These are phyloP conservation scores for Ctenopoma kingsleyae DNA, from an alignment of 2,797 vertebrate species.

Conservation along the genomic window DNA sequence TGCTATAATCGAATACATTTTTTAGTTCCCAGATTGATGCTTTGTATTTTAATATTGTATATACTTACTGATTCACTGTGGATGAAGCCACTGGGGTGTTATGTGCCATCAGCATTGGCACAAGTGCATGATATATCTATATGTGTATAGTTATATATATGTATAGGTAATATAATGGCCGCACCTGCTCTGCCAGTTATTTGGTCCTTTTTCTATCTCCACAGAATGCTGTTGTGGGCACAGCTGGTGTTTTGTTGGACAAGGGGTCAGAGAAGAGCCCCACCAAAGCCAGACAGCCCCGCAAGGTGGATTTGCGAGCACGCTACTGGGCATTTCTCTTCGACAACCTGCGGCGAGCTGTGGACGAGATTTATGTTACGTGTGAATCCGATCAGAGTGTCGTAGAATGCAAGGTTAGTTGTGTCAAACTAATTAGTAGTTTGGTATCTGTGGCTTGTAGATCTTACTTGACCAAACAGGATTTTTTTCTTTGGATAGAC, in stretches of 20 bases:
- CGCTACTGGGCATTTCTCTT: constrained; percentile 99
- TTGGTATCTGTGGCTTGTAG: neutral
- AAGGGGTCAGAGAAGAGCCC: constrained; percentile 96
- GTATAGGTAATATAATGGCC: neutral
- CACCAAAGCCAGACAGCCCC: constrained; percentile 91
- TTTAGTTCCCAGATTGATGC: neutral
- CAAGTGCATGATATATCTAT: neutral
- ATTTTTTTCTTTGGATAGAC: neutral
- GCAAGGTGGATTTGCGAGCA: constrained; percentile 95
- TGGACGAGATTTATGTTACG: constrained; percentile 98
- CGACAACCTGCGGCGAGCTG: constrained; percentile 95
- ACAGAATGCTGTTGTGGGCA: constrained; percentile 83
- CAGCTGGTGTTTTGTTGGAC: constrained; percentile 83
- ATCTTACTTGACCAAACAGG: neutral
- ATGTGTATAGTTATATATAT: neutral
- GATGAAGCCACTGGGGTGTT: neutral
- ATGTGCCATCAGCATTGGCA: neutral
- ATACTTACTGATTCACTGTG: neutral
- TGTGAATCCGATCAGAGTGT: constrained; percentile 99
- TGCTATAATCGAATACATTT: neutral
- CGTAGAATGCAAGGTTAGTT: constrained; percentile 96
- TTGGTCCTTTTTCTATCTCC: constrained; percentile 34
- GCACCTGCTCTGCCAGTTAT: neutral
- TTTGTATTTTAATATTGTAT: constrained; percentile 13
- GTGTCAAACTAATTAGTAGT: neutral